Conservation (phyloP, 2,797 vertebrate species). For the Pempheris klunzingeri region DNA sequence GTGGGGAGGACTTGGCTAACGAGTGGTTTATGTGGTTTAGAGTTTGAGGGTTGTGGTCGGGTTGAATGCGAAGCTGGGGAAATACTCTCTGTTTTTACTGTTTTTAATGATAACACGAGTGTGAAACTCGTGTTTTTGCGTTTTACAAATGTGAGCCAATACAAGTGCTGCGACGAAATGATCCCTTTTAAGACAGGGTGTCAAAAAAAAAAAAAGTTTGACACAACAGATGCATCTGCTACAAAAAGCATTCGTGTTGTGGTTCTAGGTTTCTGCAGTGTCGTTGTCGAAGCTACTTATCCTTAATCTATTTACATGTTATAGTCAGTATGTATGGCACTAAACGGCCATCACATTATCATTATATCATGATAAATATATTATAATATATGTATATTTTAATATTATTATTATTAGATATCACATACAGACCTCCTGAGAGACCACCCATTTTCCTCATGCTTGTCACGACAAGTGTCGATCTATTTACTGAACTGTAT, state of each 20-base stretch:
- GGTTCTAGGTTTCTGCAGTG: background rate
- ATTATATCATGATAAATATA: too few species aligned
- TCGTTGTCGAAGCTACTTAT: background rate
- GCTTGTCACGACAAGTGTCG: conserved; percentile 4
- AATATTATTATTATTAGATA: too few species aligned
- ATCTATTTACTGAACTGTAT: conserved; percentile 44
- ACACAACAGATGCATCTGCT: background rate
- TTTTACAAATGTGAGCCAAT: conserved; percentile 56
- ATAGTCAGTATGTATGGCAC: conserved; percentile 3
- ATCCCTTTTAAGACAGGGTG: conserved; percentile 21
- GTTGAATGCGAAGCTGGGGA: conserved; percentile 76
- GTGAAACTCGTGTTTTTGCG: conserved; percentile 63
- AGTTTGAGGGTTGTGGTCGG: conserved; percentile 74
- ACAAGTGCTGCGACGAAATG: conserved; percentile 46
- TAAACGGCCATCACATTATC: too few species aligned
- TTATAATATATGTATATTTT: too few species aligned
- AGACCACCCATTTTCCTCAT: conserved; percentile 26
- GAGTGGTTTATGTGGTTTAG: conserved; percentile 79
- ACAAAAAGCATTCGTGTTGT: background rate
- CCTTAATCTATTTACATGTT: background rate
- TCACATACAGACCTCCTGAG: conserved; percentile 17
- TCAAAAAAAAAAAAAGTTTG: conserved; percentile 9
- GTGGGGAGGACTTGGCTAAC: conserved; percentile 70
- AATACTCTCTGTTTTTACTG: conserved; percentile 79
- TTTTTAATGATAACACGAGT: conserved; percentile 80